Percentiles rank a stretch among this genome's conserved stretches.
Evolutionary conservation across 2,888 invertebrate species (phyloP).

Genomic region (Phyllotreta striolata): DNA sequence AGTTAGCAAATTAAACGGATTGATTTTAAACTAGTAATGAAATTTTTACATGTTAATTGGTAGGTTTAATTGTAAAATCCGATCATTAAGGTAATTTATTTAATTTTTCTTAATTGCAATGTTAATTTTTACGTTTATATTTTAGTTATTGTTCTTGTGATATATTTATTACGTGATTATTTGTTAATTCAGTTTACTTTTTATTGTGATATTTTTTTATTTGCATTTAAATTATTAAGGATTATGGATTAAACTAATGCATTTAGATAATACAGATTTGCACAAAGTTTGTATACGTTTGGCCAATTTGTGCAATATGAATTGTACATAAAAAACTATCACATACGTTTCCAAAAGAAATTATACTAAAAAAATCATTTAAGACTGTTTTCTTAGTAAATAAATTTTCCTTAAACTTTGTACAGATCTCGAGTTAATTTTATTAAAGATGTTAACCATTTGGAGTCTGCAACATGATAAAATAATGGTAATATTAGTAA

Average conservation of each 20-base stretch:
- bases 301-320: constrained; percentile 45
- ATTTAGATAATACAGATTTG: constrained; percentile 24
- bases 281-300: constrained; percentile 40
- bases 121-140: constrained; percentile 2
- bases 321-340: constrained; percentile 31
- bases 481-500: too few species aligned
- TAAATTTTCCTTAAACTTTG: not conserved
- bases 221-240: constrained; percentile 16
- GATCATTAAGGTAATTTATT: constrained; percentile 5
- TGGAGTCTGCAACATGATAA: too few species aligned
- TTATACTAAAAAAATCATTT: not conserved
- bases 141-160: constrained; percentile 16
- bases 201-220: constrained; percentile 34
- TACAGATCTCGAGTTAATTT: not conserved
- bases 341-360: not conserved
- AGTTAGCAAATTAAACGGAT: too few species aligned
- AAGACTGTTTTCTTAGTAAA: constrained; percentile 11
- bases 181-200: constrained; percentile 33
- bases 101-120: not conserved
- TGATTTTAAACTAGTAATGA: too few species aligned
- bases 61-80: not conserved
- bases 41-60: too few species aligned
- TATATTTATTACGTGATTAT: constrained; percentile 11
- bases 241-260: not conserved
- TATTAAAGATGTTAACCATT: constrained; percentile 9